Conservation (phyloP, 2,888 invertebrate genomes). For the Chrysolina americana region DNA sequence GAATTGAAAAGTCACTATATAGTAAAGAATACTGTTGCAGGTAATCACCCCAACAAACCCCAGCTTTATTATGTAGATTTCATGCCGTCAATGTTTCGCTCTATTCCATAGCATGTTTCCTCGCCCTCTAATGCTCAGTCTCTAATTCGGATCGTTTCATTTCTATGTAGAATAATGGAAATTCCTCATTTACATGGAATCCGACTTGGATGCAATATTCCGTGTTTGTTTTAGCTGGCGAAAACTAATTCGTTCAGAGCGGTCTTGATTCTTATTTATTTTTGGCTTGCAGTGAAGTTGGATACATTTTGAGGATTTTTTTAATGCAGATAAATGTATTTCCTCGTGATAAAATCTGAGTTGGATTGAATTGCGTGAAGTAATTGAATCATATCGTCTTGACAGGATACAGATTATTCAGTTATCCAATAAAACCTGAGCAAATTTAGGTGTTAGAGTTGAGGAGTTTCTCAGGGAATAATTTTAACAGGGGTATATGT, state of each 20-base stretch:
- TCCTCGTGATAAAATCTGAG: too few relatives aligned
- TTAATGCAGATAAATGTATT: too few relatives aligned
- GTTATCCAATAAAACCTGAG: too few relatives aligned
- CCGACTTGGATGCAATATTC: constrained; percentile 6
- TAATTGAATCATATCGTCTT: too few relatives aligned
- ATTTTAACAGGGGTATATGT: too few relatives aligned
- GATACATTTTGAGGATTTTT: too few relatives aligned
- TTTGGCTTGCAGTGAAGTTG: too few relatives aligned
- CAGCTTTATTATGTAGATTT: constrained; percentile 14
- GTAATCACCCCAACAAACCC: not conserved
- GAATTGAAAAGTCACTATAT: not conserved
- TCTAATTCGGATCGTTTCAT: constrained; percentile 28
- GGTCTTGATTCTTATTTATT: too few relatives aligned
- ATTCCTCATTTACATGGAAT: constrained; percentile 33
- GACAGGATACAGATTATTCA: too few relatives aligned
- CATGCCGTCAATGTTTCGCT: constrained; percentile 14
- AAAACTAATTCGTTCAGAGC: not conserved
- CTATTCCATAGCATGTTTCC: not conserved
- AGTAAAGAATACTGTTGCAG: not conserved
- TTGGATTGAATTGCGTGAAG: too few relatives aligned
- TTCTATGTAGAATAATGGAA: constrained; percentile 32
- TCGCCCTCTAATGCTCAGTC: constrained; percentile 1
- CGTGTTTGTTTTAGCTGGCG: constrained; percentile 6
- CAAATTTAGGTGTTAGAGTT: too few relatives aligned
- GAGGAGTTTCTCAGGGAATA: too few relatives aligned